Evolutionary conservation across 1,140 invertebrate genomes (phyloP).

Genomic region (Achroia grisella): DNA sequence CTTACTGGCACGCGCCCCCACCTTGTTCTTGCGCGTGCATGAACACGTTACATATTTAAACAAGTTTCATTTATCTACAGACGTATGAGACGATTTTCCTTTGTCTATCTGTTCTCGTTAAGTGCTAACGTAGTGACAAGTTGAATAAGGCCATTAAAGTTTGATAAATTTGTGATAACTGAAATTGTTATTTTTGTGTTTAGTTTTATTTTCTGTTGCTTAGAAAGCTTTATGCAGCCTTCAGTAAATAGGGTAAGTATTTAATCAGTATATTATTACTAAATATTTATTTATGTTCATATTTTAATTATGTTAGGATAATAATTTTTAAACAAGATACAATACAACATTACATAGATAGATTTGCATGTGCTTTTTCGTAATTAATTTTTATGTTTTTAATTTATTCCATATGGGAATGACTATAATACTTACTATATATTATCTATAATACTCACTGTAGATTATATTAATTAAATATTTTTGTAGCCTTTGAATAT

Average conservation of each 20-base stretch:
- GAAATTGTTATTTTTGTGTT: too few relatives aligned
- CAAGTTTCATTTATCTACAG: constrained; percentile 41
- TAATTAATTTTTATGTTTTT: too few relatives aligned
- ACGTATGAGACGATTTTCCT: constrained; percentile 37
- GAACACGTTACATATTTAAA: constrained; percentile 55
- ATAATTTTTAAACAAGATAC: too few relatives aligned
- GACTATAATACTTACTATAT: too few relatives aligned
- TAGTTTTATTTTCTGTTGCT: constrained; percentile 3
- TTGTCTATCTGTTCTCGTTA: constrained; percentile 11
- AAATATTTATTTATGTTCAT: too few relatives aligned
- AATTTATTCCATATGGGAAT: too few relatives aligned
- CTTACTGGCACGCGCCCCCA: constrained; percentile 37
- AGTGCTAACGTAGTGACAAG: constrained; percentile 1
- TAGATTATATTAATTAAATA: too few relatives aligned
- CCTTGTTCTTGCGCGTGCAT: constrained; percentile 17
- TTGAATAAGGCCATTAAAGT: constrained; percentile 20
- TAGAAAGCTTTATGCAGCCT: constrained; percentile 3
- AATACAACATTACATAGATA: too few relatives aligned
- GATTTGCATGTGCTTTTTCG: too few relatives aligned
- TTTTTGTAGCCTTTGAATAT: too few relatives aligned
- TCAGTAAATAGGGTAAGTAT: constrained; percentile 1
- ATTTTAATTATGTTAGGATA: too few relatives aligned
- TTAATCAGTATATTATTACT: neutral
- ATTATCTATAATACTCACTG: too few relatives aligned
- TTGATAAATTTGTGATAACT: constrained; percentile 1